Base-by-base conservation (phyloP, 30 jellyfish, hydroid and myxozoan genomes). In the Hydra vulgaris region DNA sequence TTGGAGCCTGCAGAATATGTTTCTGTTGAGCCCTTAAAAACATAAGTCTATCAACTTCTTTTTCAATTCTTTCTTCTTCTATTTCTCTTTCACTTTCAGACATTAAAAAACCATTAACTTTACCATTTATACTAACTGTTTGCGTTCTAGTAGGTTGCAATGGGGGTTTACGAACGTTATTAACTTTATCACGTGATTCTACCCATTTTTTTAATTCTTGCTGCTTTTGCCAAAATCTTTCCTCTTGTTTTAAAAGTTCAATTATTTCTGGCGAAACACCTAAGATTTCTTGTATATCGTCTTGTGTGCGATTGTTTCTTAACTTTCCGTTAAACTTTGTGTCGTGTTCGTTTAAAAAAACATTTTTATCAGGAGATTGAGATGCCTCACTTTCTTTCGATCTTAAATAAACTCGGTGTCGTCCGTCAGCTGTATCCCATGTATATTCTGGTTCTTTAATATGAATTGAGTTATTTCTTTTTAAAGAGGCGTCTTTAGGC, bases 171-270 rank as follows among this genome's bases (percentile, higher is more conserved):
- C 54, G 52, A 20, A 22, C 0, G 24, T 55, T 24, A n/a, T 61
- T 55, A 1, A 25, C 7, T 78, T 25, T 54, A 20, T 78, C 85
- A 78, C 53, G 85, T 61, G 85, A 78, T 70, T 80, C 81, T 21
- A 85, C 85, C 87, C 87, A 80, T 27, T 80, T 27, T 80, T 27
- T 80, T 25, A 80, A 24, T 55, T 80, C 87, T 66, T 80, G 87
- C 26, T 80, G 87, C 15, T 70, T 67, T 66, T 80, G 83, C 87
- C 87, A 80, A 55, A 80, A 80, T 0, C 24, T 66, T 66, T 80
- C 87, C 70, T 80, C 87, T 66, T 80, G 85, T 26, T 25, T 74
- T 7, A 80, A 52, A 22, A 80, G 66, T 23, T 70, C 27, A 0
- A 80, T 18, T 21, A 80, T 80, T 7, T 80, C 87, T 15, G 87